A percentile compares a stretch with the other conserved stretches of the same genome.
These are phyloP conservation scores for Cardiocondyla obscurior DNA, from an alignment of 1,140 invertebrate genomes.

Conservation along the genomic window DNA sequence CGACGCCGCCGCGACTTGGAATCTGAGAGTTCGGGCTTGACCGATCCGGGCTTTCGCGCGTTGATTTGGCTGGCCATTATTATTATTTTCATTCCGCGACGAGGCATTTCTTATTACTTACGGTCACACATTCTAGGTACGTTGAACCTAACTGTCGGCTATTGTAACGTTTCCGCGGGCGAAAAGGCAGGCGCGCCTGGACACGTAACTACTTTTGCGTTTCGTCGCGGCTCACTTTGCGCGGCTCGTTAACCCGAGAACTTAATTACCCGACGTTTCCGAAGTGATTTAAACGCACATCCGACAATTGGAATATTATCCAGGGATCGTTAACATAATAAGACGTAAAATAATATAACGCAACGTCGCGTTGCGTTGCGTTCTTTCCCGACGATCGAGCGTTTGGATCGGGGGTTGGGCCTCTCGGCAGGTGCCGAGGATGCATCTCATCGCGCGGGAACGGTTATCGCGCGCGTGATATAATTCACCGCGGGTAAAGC, in stretches of 20 bases:
- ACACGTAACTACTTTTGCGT: slow-evolving; percentile 25
- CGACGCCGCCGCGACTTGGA: not conserved
- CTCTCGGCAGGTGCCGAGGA: not conserved
- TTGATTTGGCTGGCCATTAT: not conserved
- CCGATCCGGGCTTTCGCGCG: too few species aligned
- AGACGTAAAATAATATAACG: too few species aligned
- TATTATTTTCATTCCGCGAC: not conserved
- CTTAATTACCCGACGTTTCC: slow-evolving; percentile 41
- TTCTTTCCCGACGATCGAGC: not conserved
- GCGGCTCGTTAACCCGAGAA: slow-evolving; percentile 36
- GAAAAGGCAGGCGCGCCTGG: slow-evolving; percentile 61
- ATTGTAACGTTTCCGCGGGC: slow-evolving; percentile 62
- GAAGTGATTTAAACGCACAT: not conserved
- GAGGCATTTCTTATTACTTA: not conserved
- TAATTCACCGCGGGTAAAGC: slow-evolving; percentile 46
- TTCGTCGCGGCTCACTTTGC: not conserved
- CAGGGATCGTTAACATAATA: not conserved
- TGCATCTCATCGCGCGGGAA: slow-evolving; percentile 8
- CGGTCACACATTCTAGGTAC: slow-evolving; percentile 61
- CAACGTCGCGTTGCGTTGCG: not conserved
- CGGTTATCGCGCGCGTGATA: slow-evolving; percentile 8
- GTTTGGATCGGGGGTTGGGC: too few species aligned
- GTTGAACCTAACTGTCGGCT: slow-evolving; percentile 80
- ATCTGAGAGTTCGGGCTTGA: not conserved
- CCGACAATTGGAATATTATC: slow-evolving; percentile 3